phyloP scores from a whole-genome alignment of 2,888 invertebrate species.

The Meiosimyza platycephala region DNA sequence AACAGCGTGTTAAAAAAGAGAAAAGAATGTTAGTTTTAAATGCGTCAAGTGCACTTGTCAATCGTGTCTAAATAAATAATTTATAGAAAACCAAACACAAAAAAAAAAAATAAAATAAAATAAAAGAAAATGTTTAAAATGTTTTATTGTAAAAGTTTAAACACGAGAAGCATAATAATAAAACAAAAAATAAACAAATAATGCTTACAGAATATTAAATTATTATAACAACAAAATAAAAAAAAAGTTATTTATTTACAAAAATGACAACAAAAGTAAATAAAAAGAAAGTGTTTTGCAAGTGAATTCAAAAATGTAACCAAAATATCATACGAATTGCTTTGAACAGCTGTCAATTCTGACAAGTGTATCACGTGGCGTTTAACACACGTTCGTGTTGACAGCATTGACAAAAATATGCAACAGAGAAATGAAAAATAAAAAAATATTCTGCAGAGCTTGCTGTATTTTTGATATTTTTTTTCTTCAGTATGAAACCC shows the following conservation, averaged over 20 bases:
- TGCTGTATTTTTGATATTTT: no score
- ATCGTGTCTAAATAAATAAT: constrained; percentile 4
- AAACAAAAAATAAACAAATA: neutral
- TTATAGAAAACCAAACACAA: neutral
- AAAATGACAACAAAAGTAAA: neutral
- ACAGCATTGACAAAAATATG: no score
- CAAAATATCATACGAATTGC: neutral
- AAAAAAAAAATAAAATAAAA: neutral
- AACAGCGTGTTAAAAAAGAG: constrained; percentile 12
- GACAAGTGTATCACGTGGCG: no score
- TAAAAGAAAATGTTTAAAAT: constrained; percentile 3
- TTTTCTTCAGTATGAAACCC: no score
- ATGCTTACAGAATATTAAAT: constrained; percentile 23
- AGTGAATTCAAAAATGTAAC: neutral
- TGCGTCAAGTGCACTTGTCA: constrained; percentile 20
- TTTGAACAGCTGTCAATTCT: no score
- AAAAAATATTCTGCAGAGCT: no score
- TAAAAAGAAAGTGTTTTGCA: constrained; percentile 2
- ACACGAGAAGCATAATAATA: neutral
- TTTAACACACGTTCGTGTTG: no score
- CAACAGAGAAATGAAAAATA: no score
- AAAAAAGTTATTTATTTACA: neutral
- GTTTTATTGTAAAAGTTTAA: constrained; percentile 23
- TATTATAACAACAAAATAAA: constrained; percentile 1
- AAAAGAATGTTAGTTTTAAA: constrained; percentile 24